A percentile compares a stretch with the other conserved stretches of the same genome.
These are phyloP conservation scores for Aphyosemion australe DNA, from an alignment of 2,113 vertebrate species.

Conservation along the genomic window DNA sequence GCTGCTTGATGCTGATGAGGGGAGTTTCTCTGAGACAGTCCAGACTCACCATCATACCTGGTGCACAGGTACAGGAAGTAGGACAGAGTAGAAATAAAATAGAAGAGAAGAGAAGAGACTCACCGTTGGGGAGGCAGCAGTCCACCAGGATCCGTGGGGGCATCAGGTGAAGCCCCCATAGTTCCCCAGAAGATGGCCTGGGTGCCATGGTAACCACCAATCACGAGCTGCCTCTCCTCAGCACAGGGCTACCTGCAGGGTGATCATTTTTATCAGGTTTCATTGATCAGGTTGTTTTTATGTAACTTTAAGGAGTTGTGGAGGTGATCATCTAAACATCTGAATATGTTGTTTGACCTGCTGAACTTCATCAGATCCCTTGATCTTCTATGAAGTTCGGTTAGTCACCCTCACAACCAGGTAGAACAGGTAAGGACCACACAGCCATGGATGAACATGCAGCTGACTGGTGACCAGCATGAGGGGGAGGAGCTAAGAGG, in stretches of 20 bases:
- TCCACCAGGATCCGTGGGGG: conserved; percentile 84
- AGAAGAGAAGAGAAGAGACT: not conserved
- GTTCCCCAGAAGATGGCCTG: conserved; percentile 81
- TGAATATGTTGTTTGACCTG: too few relatives aligned
- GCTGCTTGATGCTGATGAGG: conserved; percentile 80
- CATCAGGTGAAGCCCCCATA: conserved; percentile 85
- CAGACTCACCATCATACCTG: conserved; percentile 81
- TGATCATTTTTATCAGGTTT: too few relatives aligned
- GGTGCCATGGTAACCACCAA: conserved; percentile 74
- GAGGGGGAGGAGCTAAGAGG: too few relatives aligned
- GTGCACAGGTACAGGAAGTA: not conserved
- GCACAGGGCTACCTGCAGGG: conserved; percentile 35
- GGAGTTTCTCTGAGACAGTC: conserved; percentile 83
- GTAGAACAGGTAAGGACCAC: too few relatives aligned
- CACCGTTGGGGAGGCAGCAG: conserved; percentile 82
- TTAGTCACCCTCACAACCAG: too few relatives aligned
- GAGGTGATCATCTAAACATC: too few relatives aligned
- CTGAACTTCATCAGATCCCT: too few relatives aligned
- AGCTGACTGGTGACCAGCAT: too few relatives aligned
- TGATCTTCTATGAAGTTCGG: too few relatives aligned
- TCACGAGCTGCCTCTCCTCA: conserved; percentile 26
- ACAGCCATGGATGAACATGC: too few relatives aligned
- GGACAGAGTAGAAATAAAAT: not conserved
- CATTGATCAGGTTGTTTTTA: too few relatives aligned
- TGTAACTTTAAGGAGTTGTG: too few relatives aligned